Conservation (phyloP, 2,888 invertebrate species). For the Globia sparganii region DNA sequence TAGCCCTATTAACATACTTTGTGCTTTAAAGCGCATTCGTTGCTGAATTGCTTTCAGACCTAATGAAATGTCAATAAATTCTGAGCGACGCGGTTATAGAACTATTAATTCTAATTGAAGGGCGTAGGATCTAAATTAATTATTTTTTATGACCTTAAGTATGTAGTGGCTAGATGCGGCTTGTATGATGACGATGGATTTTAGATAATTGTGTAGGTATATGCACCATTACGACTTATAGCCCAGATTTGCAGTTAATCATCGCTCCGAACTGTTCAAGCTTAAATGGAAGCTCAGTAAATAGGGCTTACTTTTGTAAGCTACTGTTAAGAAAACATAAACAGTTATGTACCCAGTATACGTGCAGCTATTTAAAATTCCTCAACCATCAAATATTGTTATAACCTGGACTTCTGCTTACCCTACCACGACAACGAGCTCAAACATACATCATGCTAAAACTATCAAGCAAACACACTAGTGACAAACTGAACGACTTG, state of each 20-base stretch:
- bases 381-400: slow-evolving; percentile 14
- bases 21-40: slow-evolving; percentile 9
- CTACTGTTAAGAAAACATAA: slow-evolving; percentile 5
- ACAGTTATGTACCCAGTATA: not conserved
- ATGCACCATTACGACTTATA: not conserved
- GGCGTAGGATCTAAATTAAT: slow-evolving; percentile 1
- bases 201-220: not conserved
- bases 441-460: slow-evolving; percentile 43
- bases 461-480: slow-evolving; percentile 51
- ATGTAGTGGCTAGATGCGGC: not conserved
- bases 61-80: slow-evolving; percentile 25
- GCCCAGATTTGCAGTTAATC: not conserved
- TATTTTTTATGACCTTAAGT: not conserved
- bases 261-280: not conserved
- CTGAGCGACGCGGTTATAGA: not conserved
- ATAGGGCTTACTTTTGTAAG: not conserved
- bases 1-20: slow-evolving; percentile 33
- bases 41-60: slow-evolving; percentile 3
- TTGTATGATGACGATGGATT: not conserved
- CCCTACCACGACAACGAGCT: slow-evolving; percentile 18
- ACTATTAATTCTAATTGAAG: slow-evolving; percentile 18
- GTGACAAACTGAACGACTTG: slow-evolving; percentile 59
- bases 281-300: not conserved
- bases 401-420: slow-evolving; percentile 33
- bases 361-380: not conserved